Evolutionary conservation across 2,888 invertebrate species (phyloP).

Genomic region (Caenorhabditis angaria): DNA sequence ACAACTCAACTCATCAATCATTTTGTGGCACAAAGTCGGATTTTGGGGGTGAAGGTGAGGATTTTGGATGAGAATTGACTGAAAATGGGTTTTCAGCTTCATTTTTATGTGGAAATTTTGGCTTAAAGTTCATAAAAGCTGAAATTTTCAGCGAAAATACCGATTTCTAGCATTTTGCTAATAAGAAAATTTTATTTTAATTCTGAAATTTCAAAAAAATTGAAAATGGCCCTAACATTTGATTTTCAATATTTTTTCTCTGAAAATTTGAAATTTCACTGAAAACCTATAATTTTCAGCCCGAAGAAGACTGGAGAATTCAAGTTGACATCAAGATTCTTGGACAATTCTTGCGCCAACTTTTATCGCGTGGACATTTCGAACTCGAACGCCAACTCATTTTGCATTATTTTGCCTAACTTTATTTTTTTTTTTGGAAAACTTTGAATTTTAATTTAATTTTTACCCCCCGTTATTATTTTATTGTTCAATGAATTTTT

Average conservation of each 20-base stretch:
- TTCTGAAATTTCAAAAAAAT: too few species aligned
- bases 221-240: too few species aligned
- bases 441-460: background rate
- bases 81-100: background rate
- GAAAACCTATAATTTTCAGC: conserved; percentile 19
- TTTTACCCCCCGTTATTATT: too few species aligned
- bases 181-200: too few species aligned
- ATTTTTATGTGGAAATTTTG: too few species aligned
- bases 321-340: conserved; percentile 14
- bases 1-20: conserved; percentile 45
- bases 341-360: conserved; percentile 11
- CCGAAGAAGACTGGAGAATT: conserved; percentile 33
- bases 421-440: background rate
- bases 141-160: too few species aligned
- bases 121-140: too few species aligned
- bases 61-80: background rate
- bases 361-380: conserved; percentile 26
- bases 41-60: conserved; percentile 25
- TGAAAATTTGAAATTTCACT: too few species aligned
- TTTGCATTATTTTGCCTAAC: conserved; percentile 18
- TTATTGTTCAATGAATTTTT: background rate
- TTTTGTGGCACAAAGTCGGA: conserved; percentile 33
- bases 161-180: too few species aligned
- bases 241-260: too few species aligned
- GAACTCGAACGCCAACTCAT: conserved; percentile 15